These are phyloP conservation scores for Xenops minutus DNA, from an alignment of 2,797 vertebrate species.

Conservation along the genomic window DNA sequence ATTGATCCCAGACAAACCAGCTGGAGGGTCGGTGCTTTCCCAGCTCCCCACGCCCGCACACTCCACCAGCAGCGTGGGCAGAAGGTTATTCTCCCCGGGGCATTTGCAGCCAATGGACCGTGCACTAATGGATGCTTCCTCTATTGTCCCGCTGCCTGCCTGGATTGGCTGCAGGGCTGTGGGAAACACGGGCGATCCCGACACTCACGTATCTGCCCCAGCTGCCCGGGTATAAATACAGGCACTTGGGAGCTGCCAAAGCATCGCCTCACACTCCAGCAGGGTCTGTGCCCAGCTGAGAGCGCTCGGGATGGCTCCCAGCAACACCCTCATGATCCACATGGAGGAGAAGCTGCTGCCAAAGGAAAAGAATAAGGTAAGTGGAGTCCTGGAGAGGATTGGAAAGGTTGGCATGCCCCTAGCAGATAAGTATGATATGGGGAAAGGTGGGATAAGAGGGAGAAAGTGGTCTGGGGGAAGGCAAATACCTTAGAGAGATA, in stretches of 20 bases:
- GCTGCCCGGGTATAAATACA: constrained; percentile 83
- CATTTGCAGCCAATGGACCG: constrained; percentile 54
- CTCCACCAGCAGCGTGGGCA: constrained; percentile 64
- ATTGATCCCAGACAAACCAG: neutral
- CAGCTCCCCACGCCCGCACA: constrained; percentile 8
- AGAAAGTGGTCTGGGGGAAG: neutral
- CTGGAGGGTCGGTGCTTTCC: constrained; percentile 36
- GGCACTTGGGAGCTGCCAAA: neutral
- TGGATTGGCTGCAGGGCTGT: constrained; percentile 84
- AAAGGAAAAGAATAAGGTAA: constrained; percentile 71
- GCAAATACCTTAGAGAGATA: neutral
- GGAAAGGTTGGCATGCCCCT: neutral
- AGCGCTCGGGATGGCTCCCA: constrained; percentile 49
- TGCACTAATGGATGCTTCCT: constrained; percentile 51
- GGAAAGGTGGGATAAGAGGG: neutral
- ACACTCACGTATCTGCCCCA: constrained; percentile 84
- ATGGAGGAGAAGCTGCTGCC: constrained; percentile 48
- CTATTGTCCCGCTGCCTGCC: constrained; percentile 53
- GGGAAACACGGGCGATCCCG: constrained; percentile 83
- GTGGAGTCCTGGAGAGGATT: neutral
- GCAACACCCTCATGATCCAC: neutral
- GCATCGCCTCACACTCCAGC: neutral
- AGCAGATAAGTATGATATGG: neutral
- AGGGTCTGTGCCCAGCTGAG: neutral
- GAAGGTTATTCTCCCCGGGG: constrained; percentile 62